Evolutionary conservation across 1,140 invertebrate genomes (phyloP), one percentile per base, ranked within the genome.

Genomic region (Zaprionus nigranus): DNA sequence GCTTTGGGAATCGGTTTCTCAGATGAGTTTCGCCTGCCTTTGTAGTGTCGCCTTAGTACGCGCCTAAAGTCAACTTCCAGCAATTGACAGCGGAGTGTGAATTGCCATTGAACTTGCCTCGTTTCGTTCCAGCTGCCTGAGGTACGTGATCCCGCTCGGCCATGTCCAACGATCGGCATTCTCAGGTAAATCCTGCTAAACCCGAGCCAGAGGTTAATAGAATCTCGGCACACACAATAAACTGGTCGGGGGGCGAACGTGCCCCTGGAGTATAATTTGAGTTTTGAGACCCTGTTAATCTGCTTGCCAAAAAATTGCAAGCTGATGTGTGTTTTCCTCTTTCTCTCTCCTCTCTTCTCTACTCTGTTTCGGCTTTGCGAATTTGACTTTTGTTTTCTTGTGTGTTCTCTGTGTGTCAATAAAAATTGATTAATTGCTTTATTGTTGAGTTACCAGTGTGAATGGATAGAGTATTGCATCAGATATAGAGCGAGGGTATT

Each of bases 401-500:
- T 82, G 66, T 78, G 15, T 83, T 81, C 66, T 62, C 28, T 84
- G 46, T 69, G 64, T 81, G 79, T 82, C 81, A 85, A 90, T 85
- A 82, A 85, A 90, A 90, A 80, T 90, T 90, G 85, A 90, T 90
- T 90, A 90, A 90, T 88, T 88, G 84, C 81, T 77, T 74, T 73
- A 84, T 88, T 84, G 85, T 88, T 73, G 63, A 67, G 51, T 72
- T 64, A 15, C 46, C 20, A 17, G 26, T 2, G 30, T 36, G 54
- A 56, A 61, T 66, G 74, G 24, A 9, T 46, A 49, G 28, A 22
- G 54, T 60, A 70, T 77, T 74, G 65, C 79, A 70, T 56, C 65
- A 67, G 20, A 75, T 63, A 4, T 72, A 54, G 62, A 69, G 51
- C 58, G 65, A 28, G 12, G 38, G 38, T 15, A 62, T 66, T 73